Conservation (phyloP, 2,888 invertebrate species). For the Hoplodrina ambigua region DNA sequence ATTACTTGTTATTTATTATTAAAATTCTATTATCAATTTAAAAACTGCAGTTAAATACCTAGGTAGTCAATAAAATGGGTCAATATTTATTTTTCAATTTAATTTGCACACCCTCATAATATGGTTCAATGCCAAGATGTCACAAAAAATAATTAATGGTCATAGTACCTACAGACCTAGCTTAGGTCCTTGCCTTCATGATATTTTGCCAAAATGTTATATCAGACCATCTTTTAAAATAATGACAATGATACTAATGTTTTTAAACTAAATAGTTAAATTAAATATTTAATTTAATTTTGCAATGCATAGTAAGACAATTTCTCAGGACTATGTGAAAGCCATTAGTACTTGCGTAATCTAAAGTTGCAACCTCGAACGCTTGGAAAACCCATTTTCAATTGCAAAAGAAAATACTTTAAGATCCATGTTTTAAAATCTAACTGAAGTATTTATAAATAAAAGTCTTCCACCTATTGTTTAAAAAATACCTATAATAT, state of each 20-base stretch:
- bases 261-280: too few species aligned
- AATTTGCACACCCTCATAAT: too few species aligned
- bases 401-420: not conserved
- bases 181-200: not conserved
- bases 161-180: not conserved
- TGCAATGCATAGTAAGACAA: too few species aligned
- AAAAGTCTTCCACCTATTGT: conserved; percentile 25
- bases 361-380: not conserved
- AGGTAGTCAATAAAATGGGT: too few species aligned
- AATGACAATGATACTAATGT: too few species aligned
- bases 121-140: conserved; percentile 7
- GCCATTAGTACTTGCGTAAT: too few species aligned
- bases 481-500: not conserved
- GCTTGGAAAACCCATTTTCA: not conserved
- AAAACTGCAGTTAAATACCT: too few species aligned
- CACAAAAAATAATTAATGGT: not conserved
- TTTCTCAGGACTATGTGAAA: too few species aligned
- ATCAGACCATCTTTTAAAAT: not conserved
- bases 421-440: not conserved
- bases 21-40: too few species aligned
- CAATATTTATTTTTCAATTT: too few species aligned
- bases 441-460: conserved; percentile 30
- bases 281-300: too few species aligned
- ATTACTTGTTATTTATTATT: too few species aligned
- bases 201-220: not conserved